Conservation (phyloP, 2,888 invertebrate species). For the Cataglyphis albicans region DNA sequence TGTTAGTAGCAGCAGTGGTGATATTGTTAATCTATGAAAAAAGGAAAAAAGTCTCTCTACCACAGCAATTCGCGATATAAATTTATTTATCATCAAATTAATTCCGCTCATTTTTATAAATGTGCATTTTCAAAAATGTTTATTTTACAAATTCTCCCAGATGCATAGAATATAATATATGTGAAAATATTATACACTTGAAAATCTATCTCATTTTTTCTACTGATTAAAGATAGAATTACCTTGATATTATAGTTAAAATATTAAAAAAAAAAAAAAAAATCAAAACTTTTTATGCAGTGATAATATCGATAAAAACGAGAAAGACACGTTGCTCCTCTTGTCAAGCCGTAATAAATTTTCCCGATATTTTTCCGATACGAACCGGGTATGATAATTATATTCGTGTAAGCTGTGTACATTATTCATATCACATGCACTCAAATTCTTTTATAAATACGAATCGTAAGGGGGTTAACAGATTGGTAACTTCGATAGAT, state of each 20-base stretch:
- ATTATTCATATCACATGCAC: conserved; percentile 36
- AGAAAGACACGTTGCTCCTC: not conserved
- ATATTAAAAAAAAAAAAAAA: not conserved
- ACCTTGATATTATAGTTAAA: not conserved
- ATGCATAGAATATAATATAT: not conserved
- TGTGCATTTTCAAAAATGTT: not conserved
- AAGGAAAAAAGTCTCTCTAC: not conserved
- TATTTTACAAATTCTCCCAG: not conserved
- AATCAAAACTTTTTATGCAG: not conserved
- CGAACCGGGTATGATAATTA: not conserved
- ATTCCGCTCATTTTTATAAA: not conserved
- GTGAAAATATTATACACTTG: not conserved
- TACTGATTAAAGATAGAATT: not conserved
- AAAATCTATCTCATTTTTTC: not conserved
- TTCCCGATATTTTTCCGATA: not conserved
- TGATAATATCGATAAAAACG: not conserved
- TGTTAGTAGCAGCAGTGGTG: conserved; percentile 63
- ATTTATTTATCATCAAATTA: not conserved
- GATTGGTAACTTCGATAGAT: conserved; percentile 6
- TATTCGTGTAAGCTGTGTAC: conserved; percentile 2
- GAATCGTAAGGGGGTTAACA: conserved; percentile 74
- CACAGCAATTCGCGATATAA: not conserved
- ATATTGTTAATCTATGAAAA: conserved; percentile 22
- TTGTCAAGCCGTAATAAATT: not conserved
- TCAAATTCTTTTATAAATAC: conserved; percentile 21